Base-by-base conservation (phyloP, 1,140 invertebrate genomes). In the Trichogramma pretiosum region DNA sequence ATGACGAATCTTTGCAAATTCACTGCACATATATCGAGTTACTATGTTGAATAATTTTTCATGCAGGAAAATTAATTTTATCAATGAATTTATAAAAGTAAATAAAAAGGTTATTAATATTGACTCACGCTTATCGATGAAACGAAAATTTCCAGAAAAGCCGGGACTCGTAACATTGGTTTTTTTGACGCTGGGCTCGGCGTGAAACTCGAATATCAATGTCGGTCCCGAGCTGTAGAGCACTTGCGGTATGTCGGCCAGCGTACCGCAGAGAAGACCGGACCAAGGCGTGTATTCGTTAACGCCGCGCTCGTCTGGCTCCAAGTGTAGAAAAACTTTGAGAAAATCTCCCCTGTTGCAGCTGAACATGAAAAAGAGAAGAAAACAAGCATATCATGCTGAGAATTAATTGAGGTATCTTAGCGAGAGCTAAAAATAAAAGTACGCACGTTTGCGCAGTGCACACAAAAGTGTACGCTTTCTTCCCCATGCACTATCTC, bases 201-300 rank as follows among this genome's bases (percentile, higher is more conserved):
- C 74, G 59, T 91, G 87, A 62, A 91, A 85, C 64, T 92, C 87
- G 52, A 92, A 72, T 28, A 90, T 81, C 23, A 91, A 73, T n/a
- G 77, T 80, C 0, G 83, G 79, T 44, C 81, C 80, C 1, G 85
- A 85, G n/a, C 86, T 89, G 72, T 88, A 91, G 48, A 88, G 72
- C 7, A 82, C 79, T 54, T 81, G 78, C 9, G 85, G 84, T 33
- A 86, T 77, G 59, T 88, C 80, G 24, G 69, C 64, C 51, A 84
- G 72, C 51, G 77, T 77, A 33, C 87, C 87, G 59, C 89, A 92
- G 16, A 89, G 73, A 52, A 85, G 74, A 32, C 78, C 76, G 17
- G 85, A 82, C 78, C 84, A 85, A 11, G 78, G 77, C 19, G 84
- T 87, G 44, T 84, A 77, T 64, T 92, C 87, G 59, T 86, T 89